phyloP scores from a whole-genome alignment of 2,113 vertebrate genomes.

The Datnioides undecimradiatus region DNA sequence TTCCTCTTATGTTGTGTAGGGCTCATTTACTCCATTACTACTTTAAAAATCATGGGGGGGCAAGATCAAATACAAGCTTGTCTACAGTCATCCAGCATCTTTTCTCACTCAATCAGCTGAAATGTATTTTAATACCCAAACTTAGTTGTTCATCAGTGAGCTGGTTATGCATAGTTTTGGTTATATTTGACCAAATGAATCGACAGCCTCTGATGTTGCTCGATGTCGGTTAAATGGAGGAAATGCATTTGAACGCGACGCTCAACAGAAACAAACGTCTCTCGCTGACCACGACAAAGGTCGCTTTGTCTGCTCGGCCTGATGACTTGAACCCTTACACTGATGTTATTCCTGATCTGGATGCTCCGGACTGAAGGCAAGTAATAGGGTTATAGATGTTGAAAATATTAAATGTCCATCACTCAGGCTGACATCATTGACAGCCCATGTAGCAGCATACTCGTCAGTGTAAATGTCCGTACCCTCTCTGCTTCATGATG shows the following conservation, averaged over 20 bases:
- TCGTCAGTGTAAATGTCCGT: background rate
- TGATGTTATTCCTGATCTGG: slow-evolving; percentile 35
- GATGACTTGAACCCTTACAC: background rate
- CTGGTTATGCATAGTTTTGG: background rate
- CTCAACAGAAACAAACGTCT: slow-evolving; percentile 17
- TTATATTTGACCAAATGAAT: background rate
- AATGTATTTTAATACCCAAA: background rate
- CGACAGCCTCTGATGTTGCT: background rate
- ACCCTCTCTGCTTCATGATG: background rate
- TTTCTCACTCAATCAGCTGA: background rate
- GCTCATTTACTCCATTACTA: background rate
- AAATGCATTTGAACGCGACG: slow-evolving; percentile 1
- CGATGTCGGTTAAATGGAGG: slow-evolving; percentile 3
- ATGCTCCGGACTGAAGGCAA: background rate
- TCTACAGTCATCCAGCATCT: background rate
- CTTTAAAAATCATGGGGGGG: background rate
- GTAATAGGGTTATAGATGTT: slow-evolving; percentile 29
- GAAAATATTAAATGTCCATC: background rate
- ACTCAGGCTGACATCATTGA: slow-evolving; percentile 1
- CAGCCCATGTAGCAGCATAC: background rate
- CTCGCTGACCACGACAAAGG: slow-evolving; percentile 34
- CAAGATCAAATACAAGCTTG: background rate
- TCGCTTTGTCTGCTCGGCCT: slow-evolving; percentile 31
- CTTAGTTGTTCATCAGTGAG: background rate
- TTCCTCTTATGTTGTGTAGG: background rate